phyloP scores from a whole-genome alignment of 2,113 vertebrate species.

The Atherinomorus stipes region DNA sequence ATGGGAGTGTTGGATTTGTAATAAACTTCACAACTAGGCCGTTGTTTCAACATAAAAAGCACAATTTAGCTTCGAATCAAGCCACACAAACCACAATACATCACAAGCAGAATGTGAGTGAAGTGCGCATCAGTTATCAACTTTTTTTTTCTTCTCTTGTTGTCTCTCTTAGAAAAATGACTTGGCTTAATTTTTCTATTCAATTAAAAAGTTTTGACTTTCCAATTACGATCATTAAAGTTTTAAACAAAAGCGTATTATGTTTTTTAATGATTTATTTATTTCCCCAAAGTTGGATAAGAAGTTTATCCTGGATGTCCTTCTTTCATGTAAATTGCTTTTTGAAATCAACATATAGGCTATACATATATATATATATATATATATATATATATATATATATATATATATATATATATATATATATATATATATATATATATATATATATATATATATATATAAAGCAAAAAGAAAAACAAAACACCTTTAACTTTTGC shows the following conservation, averaged over 20 bases:
- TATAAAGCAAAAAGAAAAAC: conserved; percentile 31
- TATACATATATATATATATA: too few relatives aligned
- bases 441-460: conserved; percentile 1
- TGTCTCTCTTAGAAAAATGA: too few relatives aligned
- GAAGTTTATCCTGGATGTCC: neutral
- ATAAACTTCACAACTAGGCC: neutral
- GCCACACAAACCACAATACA: neutral
- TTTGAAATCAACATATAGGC: too few relatives aligned
- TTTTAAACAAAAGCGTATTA: neutral
- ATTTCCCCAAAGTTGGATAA: neutral
- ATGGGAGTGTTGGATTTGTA: conserved; percentile 14
- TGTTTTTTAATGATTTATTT: too few relatives aligned
- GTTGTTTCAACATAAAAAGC: neutral
- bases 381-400: too few relatives aligned
- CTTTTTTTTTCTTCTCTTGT: too few relatives aligned
- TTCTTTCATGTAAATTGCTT: too few relatives aligned
- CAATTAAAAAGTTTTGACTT: too few relatives aligned
- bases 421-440: too few relatives aligned
- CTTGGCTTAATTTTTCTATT: too few relatives aligned
- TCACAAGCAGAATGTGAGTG: neutral
- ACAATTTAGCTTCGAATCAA: neutral
- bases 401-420: too few relatives aligned
- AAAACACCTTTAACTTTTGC: conserved; percentile 16
- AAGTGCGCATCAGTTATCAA: too few relatives aligned
- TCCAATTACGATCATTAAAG: neutral